Percentiles rank a stretch among this genome's conserved stretches.
Evolutionary conservation across 2,888 invertebrate genomes (phyloP).

Genomic region (Polia nebulosa): DNA sequence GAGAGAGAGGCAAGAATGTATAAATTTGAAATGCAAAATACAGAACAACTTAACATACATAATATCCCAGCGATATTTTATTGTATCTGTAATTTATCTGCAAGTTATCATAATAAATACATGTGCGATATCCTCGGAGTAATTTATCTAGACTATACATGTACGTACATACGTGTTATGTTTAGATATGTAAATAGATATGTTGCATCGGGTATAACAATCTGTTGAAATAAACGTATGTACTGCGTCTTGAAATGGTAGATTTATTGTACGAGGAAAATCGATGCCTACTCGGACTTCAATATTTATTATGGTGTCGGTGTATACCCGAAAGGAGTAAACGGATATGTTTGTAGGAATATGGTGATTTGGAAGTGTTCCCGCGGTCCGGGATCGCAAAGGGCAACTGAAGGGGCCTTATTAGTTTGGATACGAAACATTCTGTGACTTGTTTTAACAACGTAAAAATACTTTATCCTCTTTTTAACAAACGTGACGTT

Average conservation of each 20-base stretch:
- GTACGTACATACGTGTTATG: slow-evolving; percentile 2
- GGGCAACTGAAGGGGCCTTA: too few relatives aligned
- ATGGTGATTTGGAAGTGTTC: too few relatives aligned
- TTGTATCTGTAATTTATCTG: slow-evolving; percentile 51
- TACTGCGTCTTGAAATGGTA: slow-evolving; percentile 16
- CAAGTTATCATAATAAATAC: slow-evolving; percentile 54
- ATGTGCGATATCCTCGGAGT: slow-evolving; percentile 32
- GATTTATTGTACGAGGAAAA: slow-evolving; percentile 29
- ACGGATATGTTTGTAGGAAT: too few relatives aligned
- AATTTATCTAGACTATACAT: slow-evolving; percentile 42
- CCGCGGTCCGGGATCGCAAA: too few relatives aligned
- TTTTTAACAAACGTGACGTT: too few relatives aligned
- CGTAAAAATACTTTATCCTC: too few relatives aligned
- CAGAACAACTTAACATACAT: slow-evolving; percentile 16
- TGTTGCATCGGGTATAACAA: not conserved
- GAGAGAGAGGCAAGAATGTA: not conserved
- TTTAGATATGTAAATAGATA: slow-evolving; percentile 11
- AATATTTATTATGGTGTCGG: not conserved
- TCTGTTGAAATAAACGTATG: slow-evolving; percentile 30
- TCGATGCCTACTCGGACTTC: too few relatives aligned
- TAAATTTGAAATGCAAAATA: slow-evolving; percentile 22
- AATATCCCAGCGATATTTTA: slow-evolving; percentile 21
- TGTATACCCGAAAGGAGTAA: not conserved
- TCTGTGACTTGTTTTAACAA: too few relatives aligned
- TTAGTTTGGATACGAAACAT: too few relatives aligned